These are phyloP conservation scores for Oryzias celebensis DNA, from an alignment of 2,113 vertebrate species.

Conservation along the genomic window DNA sequence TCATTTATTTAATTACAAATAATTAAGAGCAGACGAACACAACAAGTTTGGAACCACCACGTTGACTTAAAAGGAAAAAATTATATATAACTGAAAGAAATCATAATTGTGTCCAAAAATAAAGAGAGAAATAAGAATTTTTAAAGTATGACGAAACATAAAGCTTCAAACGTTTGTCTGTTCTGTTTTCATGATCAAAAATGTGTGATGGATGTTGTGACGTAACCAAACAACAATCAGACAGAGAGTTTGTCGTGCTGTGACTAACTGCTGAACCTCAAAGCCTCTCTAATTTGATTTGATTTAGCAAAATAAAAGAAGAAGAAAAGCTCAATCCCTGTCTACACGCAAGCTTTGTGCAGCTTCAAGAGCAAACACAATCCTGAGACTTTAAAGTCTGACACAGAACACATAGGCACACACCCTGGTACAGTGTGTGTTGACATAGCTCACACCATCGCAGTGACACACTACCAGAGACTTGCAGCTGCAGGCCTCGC, in stretches of 20 bases:
- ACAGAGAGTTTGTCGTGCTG: constrained; percentile 38
- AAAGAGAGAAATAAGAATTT: too few relatives aligned
- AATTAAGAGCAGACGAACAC: too few relatives aligned
- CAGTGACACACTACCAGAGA: constrained; percentile 62
- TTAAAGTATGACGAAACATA: too few relatives aligned
- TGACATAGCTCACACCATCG: constrained; percentile 51
- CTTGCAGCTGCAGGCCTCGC: constrained; percentile 70
- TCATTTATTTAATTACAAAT: too few relatives aligned
- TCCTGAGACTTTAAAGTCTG: constrained; percentile 61
- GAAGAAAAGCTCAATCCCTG: constrained; percentile 55
- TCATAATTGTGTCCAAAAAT: too few relatives aligned
- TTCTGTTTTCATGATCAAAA: constrained; percentile 17
- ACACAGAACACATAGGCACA: constrained; percentile 31
- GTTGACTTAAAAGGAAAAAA: too few relatives aligned
- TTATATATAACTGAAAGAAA: too few relatives aligned
- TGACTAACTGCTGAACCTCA: constrained; percentile 61
- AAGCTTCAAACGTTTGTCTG: too few relatives aligned
- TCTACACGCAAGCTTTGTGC: constrained; percentile 56
- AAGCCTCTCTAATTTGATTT: constrained; percentile 62
- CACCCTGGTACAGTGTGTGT: constrained; percentile 38
- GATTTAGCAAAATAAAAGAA: constrained; percentile 61
- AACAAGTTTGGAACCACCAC: too few relatives aligned
- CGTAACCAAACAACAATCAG: constrained; percentile 34
- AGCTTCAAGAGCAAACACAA: constrained; percentile 62
- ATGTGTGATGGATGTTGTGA: constrained; percentile 17